Percentiles rank a stretch among this genome's conserved stretches.
These are phyloP conservation scores for Gobionotothen gibberifrons DNA, from an alignment of 2,797 vertebrate species.

Conservation along the genomic window DNA sequence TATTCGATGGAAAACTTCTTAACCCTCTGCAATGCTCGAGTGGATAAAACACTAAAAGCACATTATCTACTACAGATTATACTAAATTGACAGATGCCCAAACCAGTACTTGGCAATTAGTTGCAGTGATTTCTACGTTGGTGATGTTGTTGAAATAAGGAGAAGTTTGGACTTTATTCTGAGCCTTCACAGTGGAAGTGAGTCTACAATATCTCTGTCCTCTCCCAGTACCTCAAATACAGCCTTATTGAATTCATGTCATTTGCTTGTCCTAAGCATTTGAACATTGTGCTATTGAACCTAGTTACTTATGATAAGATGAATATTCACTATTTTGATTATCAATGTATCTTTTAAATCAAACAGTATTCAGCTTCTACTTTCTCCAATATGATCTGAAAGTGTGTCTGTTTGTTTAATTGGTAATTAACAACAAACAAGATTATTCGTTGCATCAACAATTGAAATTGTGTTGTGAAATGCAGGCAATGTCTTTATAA, in stretches of 20 bases:
- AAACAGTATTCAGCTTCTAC: background rate
- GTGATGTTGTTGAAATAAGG: background rate
- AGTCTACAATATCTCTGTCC: too few species aligned
- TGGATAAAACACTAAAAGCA: background rate
- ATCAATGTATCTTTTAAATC: background rate
- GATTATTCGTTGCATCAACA: background rate
- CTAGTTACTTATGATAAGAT: background rate
- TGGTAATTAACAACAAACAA: background rate
- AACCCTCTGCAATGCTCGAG: background rate
- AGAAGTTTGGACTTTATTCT: too few species aligned
- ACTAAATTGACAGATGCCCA: too few species aligned
- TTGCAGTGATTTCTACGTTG: background rate
- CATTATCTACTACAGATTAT: too few species aligned
- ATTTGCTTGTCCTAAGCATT: background rate
- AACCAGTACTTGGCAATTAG: too few species aligned
- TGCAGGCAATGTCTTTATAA: background rate
- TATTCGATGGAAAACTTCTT: background rate
- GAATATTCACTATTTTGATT: background rate
- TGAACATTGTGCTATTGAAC: constrained; percentile 6
- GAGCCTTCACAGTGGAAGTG: too few species aligned
- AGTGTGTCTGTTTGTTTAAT: background rate
- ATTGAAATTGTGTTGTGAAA: background rate
- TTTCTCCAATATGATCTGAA: background rate
- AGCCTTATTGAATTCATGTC: constrained; percentile 7
- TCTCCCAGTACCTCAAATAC: too few species aligned